A percentile compares a stretch with the other conserved stretches of the same genome.
These are phyloP conservation scores for Xiphophorus maculatus DNA, from an alignment of 2,113 vertebrate genomes.

Conservation along the genomic window DNA sequence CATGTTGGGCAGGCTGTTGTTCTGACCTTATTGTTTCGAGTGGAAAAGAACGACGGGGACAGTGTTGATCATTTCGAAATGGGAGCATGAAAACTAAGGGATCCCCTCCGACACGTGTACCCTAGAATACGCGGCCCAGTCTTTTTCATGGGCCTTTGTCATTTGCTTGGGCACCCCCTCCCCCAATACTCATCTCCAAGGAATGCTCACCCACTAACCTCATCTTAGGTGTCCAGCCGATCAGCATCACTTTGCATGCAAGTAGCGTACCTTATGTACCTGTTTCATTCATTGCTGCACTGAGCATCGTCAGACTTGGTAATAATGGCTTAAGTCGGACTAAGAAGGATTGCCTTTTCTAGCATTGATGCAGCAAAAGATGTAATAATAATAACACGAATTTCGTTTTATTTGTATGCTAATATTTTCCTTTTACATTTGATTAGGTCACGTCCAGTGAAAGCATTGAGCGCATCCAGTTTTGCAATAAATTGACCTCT, in stretches of 20 bases:
- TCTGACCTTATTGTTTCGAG: background rate
- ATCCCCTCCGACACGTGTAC: conserved; percentile 57
- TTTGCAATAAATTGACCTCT: conserved; percentile 3
- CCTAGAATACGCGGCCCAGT: conserved; percentile 76
- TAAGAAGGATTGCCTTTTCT: background rate
- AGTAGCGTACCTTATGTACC: conserved; percentile 2
- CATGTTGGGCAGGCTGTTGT: conserved; percentile 28
- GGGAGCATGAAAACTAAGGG: conserved; percentile 14
- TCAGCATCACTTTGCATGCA: conserved; percentile 39
- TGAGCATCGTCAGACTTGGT: background rate
- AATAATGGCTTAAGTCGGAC: conserved; percentile 11
- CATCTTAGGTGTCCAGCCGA: conserved; percentile 45
- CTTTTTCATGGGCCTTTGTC: conserved; percentile 81
- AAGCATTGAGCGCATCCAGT: background rate
- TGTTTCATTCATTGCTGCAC: background rate
- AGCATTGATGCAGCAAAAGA: too few relatives aligned
- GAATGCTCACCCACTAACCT: conserved; percentile 73
- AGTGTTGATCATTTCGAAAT: conserved; percentile 1
- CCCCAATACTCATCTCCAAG: conserved; percentile 75
- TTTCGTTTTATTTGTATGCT: background rate
- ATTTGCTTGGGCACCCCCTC: conserved; percentile 75
- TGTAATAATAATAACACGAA: background rate
- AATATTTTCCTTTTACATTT: background rate
- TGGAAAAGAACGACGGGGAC: background rate
- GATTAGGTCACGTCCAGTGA: background rate